These are phyloP conservation scores for Corynorhinus townsendii DNA, from an alignment of 2,113 vertebrate genomes.

Conservation along the genomic window DNA sequence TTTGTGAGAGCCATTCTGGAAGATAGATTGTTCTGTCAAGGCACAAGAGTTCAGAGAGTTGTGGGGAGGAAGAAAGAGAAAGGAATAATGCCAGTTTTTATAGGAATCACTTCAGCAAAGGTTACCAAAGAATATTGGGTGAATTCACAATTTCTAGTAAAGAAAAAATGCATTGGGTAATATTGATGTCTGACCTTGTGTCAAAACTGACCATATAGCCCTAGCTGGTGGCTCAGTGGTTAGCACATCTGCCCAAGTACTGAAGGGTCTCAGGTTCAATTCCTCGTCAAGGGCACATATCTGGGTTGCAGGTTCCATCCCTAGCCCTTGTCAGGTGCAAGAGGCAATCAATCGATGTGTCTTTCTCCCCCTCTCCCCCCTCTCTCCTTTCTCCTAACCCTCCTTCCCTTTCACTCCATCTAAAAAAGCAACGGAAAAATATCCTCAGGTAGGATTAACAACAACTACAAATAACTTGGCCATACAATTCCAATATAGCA, in stretches of 20 bases:
- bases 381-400: too few species aligned
- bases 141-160: constrained; percentile 1
- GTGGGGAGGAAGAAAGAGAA: background rate
- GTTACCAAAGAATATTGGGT: background rate
- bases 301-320: too few species aligned
- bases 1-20: background rate
- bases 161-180: background rate
- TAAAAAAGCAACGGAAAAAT: too few species aligned
- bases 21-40: background rate
- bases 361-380: too few species aligned
- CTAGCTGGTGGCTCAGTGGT: too few species aligned
- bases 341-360: too few species aligned
- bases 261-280: too few species aligned
- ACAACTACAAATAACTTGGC: background rate
- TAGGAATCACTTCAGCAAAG: background rate
- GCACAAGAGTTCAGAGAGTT: background rate
- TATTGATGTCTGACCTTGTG: background rate
- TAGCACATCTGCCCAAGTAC: too few species aligned
- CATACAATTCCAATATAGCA: background rate
- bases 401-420: too few species aligned
- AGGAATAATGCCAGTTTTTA: background rate
- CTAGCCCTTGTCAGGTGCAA: too few species aligned
- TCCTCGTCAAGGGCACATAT: too few species aligned
- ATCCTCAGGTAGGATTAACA: too few species aligned
- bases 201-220: background rate